Percentiles rank a stretch among this genome's conserved stretches.
Evolutionary conservation across 2,888 invertebrate genomes (phyloP).

Genomic region (Tachina grossa): DNA sequence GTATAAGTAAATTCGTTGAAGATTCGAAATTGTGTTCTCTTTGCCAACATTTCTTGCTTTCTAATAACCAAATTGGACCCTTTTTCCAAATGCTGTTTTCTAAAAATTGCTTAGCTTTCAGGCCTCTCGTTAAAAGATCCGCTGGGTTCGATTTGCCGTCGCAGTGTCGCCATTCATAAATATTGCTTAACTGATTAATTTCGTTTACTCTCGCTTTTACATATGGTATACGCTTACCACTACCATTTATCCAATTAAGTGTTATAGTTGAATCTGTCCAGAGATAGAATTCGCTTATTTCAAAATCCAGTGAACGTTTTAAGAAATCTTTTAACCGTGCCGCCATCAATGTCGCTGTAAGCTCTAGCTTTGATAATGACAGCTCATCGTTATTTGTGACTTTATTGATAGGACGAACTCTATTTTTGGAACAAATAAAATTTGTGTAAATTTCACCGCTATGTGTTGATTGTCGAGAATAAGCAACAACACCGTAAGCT

Average conservation of each 20-base stretch:
- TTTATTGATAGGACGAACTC: constrained; percentile 27
- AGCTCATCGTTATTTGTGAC: constrained; percentile 28
- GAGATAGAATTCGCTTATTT: too few species aligned
- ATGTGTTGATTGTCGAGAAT: constrained; percentile 33
- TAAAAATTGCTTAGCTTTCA: constrained; percentile 36
- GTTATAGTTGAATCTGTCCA: too few species aligned
- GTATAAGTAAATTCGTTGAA: constrained; percentile 29
- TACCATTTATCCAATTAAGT: too few species aligned
- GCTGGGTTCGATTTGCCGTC: constrained; percentile 57
- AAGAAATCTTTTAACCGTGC: constrained; percentile 28
- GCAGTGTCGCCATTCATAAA: constrained; percentile 51
- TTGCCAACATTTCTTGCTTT: constrained; percentile 31
- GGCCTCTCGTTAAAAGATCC: constrained; percentile 49
- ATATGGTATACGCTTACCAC: constrained; percentile 35
- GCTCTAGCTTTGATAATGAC: constrained; percentile 28
- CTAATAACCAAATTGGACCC: constrained; percentile 5
- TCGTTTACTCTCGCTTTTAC: constrained; percentile 52
- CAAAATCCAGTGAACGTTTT: constrained; percentile 10
- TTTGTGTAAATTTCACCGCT: constrained; percentile 40
- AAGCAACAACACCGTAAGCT: constrained; percentile 64
- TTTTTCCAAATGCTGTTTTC: constrained; percentile 16
- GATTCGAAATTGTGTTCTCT: constrained; percentile 1
- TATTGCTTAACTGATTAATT: constrained; percentile 48
- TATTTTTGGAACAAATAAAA: constrained; percentile 22
- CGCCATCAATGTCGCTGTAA: constrained; percentile 60